Evolutionary conservation across 2,113 vertebrate species (phyloP), one percentile per base, ranked within the genome.

Genomic region (Hippocampus zosterae): DNA sequence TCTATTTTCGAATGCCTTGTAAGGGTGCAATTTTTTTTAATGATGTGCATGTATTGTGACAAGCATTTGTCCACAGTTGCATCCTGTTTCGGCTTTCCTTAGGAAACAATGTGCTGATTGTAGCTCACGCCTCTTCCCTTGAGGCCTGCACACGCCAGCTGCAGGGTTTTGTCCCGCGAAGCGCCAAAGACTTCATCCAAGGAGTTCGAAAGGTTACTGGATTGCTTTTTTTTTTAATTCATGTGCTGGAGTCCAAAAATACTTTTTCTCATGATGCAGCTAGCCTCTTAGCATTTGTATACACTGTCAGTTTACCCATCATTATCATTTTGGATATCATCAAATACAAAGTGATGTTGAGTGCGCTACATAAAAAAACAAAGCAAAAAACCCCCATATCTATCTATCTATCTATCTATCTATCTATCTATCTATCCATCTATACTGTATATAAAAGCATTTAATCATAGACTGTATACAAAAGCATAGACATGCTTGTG

Each of bases 61-160:
- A 57, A 57, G 23, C 55, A 27, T 57, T 57, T 57, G 55, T 57
- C 55, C 55, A 27, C 33, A 41, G 5, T 75, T 76, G 74, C 77
- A 76, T 80, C 67, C 48, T 53, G 8, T 25, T 77, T 50, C 78
- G 61, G 78, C 83, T 74, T 60, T 79, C 70, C 81, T 70, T 91
- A 99, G 96, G 96, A 90, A 96, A 94, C 80, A 98, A 95, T 72
- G 93, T 98, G 85, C 91, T 99, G 91, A 94, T 99, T 25, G 96
- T 99, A 88, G 97, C 96, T 42, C 97, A 99, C 0, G 97, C 97
- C 0, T 98, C 97, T 67, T 99, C 97, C 73, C 93, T 99, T 42
- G 97, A 99, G 87, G 97, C 96, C 0, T 98, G 97, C 42, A 99
- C 97, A 72, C 96, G 97, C 80, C 97, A 98, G 63, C 94, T 99